Evolutionary conservation across 1,140 invertebrate species (phyloP), one percentile per base, ranked within the genome.

Genomic region (Drosophila cardini): DNA sequence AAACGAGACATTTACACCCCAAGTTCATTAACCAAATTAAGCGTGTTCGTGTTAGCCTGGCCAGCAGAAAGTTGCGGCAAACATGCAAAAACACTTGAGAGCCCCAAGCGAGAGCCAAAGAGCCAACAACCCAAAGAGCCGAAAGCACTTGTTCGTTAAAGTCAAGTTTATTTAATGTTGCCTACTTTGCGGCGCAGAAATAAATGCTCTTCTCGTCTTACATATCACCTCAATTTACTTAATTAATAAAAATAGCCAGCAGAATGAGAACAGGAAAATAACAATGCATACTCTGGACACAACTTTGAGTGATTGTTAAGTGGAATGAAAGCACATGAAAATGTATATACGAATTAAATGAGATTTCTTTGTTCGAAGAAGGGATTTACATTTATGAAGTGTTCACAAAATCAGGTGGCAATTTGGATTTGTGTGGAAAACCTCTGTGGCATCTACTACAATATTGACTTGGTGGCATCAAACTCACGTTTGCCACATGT

Each of bases 241-340:
- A 87, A 87, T 87, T 89, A 87, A 87, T 83, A 89, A 84, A 80
- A 87, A 89, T 72, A 71, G 48, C 64, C 58, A 74, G 76, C 69
- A 73, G 56, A 75, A 76, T 67, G 61, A 52, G 62, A 13, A 18
- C n/a, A 58, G 36, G 43, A 65, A 75, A 70, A 65, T 46, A 70
- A 63, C 9, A 26, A 8, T 38, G 68, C 36, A 36, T 36, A 11
- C 15, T 18, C 9, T 38, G 4, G 4, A 8, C 16, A 2, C 55
- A 53, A 53, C 61, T 63, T 43, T 63, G 48, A 63, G 36, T 52
- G 48, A 63, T 63, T 62, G 60, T 21, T 21, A 40, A 10, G 11
- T 30, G 30, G 42, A 18, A 57, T 13, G 38, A 13, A 13, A 38
- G 36, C 4, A 38, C 36, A n/a, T 40, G 2, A 13, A 40, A 10